phyloP scores from a whole-genome alignment of 2,888 invertebrate genomes.

The Auanema freiburgensis region DNA sequence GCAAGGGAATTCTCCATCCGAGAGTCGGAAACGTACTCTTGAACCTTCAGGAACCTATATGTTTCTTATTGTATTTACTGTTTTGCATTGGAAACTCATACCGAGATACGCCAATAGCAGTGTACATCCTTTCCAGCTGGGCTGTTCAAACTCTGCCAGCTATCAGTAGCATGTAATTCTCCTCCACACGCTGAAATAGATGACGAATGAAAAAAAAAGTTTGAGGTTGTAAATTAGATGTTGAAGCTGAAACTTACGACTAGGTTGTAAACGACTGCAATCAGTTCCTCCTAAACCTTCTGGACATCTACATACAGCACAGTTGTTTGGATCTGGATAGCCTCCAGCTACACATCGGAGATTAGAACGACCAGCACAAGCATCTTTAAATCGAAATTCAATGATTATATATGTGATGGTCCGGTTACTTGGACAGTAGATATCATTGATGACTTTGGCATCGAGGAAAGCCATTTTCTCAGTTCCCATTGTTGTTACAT shows the following conservation, averaged over 20 bases:
- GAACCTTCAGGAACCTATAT: constrained; percentile 57
- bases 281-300: constrained; percentile 63
- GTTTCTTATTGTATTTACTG: too few relatives aligned
- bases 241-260: constrained; percentile 36
- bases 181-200: constrained; percentile 54
- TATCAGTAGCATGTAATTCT: constrained; percentile 58
- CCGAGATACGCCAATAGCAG: constrained; percentile 63
- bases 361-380: constrained; percentile 44
- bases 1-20: constrained; percentile 64
- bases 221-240: not conserved
- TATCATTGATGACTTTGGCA: constrained; percentile 63
- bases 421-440: constrained; percentile 60
- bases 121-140: constrained; percentile 57
- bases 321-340: constrained; percentile 63
- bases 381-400: constrained; percentile 32
- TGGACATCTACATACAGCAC: constrained; percentile 55
- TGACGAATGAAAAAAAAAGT: not conserved
- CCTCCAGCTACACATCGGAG: constrained; percentile 59
- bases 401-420: not conserved
- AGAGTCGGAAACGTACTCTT: constrained; percentile 59
- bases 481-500: constrained; percentile 64
- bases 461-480: constrained; percentile 64
- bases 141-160: constrained; percentile 60
- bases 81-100: constrained; percentile 17
- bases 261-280: constrained; percentile 58